Evolutionary conservation across 2,888 invertebrate species (phyloP).

Genomic region (Steromphala cineraria): DNA sequence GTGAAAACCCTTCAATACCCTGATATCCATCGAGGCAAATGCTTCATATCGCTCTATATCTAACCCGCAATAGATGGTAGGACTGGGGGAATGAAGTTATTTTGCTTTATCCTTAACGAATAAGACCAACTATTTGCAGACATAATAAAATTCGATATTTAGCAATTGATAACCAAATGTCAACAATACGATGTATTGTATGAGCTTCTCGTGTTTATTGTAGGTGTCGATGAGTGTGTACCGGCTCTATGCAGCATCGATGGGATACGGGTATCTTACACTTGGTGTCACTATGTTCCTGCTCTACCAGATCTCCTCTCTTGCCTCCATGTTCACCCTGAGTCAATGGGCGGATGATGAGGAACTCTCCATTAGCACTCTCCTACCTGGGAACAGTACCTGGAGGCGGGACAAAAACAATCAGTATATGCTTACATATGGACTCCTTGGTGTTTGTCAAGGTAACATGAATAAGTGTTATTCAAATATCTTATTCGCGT

Average conservation of each 20-base stretch:
- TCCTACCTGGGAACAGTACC: background rate
- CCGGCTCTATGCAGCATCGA: background rate
- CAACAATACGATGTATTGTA: no score
- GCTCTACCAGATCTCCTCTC: background rate
- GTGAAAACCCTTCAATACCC: no score
- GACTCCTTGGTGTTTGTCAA: background rate
- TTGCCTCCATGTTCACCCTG: background rate
- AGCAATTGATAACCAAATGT: no score
- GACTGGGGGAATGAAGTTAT: no score
- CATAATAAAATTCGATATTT: no score
- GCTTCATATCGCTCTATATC: no score
- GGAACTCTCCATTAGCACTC: background rate
- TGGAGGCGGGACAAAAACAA: slow-evolving; percentile 12
- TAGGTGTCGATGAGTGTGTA: background rate
- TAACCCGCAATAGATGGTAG: no score
- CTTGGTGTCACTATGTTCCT: background rate
- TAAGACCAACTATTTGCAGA: no score
- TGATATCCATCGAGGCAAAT: no score
- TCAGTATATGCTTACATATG: background rate
- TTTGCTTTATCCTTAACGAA: no score
- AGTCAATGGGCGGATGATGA: background rate
- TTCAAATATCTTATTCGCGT: no score
- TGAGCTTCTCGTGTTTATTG: no score
- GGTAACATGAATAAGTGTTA: background rate
- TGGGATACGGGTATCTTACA: background rate